Evolutionary conservation across 1,140 invertebrate species (phyloP).

Genomic region (Antheraea pernyi): DNA sequence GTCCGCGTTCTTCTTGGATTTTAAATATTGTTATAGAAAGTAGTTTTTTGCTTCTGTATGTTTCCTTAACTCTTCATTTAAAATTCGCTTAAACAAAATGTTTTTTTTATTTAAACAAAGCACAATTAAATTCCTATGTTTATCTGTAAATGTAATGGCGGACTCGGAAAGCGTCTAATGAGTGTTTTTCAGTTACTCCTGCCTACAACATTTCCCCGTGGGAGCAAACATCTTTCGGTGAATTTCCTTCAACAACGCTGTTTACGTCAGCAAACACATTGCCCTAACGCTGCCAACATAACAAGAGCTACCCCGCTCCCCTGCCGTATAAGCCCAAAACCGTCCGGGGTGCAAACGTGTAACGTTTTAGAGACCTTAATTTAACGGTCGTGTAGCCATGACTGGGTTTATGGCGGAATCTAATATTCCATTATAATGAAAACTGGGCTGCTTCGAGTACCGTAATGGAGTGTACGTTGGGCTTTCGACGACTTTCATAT

Average conservation of each 20-base stretch:
- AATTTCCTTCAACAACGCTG: conserved; percentile 32
- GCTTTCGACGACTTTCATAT: conserved; percentile 26
- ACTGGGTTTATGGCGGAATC: conserved; percentile 52
- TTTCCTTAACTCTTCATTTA: too few relatives aligned
- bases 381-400: conserved; percentile 38
- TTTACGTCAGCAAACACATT: conserved; percentile 38
- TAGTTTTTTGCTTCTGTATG: too few relatives aligned
- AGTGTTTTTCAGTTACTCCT: conserved; percentile 1
- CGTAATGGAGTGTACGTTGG: conserved; percentile 45
- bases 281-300: conserved; percentile 22
- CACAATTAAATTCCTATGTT: neutral
- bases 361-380: conserved; percentile 43
- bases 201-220: conserved; percentile 36
- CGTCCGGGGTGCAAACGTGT: conserved; percentile 6
- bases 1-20: too few relatives aligned
- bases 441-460: conserved; percentile 49
- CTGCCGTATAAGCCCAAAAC: neutral
- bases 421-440: conserved; percentile 64
- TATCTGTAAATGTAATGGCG: neutral
- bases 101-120: neutral
- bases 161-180: neutral
- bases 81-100: too few relatives aligned
- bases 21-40: too few relatives aligned
- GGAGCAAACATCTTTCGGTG: conserved; percentile 46
- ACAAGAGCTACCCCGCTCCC: conserved; percentile 14